These are phyloP conservation scores for Fulmarus glacialis DNA, from an alignment of 2,113 vertebrate species.

Conservation along the genomic window DNA sequence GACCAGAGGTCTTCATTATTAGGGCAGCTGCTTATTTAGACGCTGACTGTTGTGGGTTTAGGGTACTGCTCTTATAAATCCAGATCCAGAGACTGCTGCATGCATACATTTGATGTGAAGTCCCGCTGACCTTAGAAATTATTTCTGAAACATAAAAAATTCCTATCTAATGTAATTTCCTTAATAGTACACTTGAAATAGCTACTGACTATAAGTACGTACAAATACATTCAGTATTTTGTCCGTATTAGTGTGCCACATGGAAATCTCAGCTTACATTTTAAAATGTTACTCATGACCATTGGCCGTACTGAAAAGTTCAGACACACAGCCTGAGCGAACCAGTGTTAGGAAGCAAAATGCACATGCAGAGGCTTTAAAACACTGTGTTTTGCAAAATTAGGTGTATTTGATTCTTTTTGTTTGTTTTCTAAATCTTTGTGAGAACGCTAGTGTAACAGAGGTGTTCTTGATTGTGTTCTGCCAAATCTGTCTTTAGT, in stretches of 20 bases:
- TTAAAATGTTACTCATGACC: neutral
- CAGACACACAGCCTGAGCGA: fast-evolving
- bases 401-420: neutral
- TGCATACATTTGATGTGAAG: neutral
- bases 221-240: neutral
- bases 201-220: neutral
- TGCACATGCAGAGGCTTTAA: neutral
- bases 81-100: neutral
- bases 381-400: neutral
- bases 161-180: neutral
- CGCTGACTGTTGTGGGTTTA: neutral
- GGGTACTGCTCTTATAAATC: neutral
- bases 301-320: neutral
- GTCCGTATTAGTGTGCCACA: neutral
- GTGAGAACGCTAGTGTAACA: neutral
- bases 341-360: neutral
- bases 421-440: neutral
- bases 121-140: neutral
- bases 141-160: neutral
- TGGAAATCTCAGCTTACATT: neutral
- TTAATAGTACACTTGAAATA: neutral
- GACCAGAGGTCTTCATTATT: neutral
- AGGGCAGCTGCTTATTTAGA: neutral
- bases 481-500: neutral
- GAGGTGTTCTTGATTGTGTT: neutral